Base-by-base conservation (phyloP, 2,888 invertebrate species). In the Epistrophella euchroma region DNA sequence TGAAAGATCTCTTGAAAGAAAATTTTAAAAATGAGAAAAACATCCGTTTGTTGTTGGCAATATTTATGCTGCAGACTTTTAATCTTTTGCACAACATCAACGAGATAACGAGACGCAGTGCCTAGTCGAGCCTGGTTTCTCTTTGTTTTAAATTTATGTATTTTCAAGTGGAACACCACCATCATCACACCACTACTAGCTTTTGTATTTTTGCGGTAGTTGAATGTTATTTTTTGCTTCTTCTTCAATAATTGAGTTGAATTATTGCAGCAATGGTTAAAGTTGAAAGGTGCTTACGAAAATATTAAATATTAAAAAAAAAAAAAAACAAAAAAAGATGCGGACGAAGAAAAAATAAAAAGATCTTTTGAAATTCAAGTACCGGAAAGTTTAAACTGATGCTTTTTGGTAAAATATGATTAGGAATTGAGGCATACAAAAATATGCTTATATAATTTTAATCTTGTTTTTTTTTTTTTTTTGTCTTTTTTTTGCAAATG, bases 231-330 rank as follows among this genome's bases (percentile, higher is more conserved):
- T 68, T 37, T 37, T 37, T 40, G 5, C 37, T 64, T 71, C 58
- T 60, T 56, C 32, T 66, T 82, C 58, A 82, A 82, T 76, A 82
- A 76, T 82, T 76, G 64, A 82, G 71, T 76, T 76, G 71, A 76
- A 76, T 75, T 71, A 75, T 52, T 50, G 75, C 68, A 68, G 68
- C 52, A 52, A 68, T 52, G 37, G 37, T 52, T 37, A 37, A 40
- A 52, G 50, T 68, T 68, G 50, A 68, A 68, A 52, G 52, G 66
- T 47, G 50, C 68, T 52, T 22, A 37, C 37, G 22, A n/a, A 60
- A 60, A 60, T 17, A 35, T 15, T 19, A 47, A 15, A 10, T 15
- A 58, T 28, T n/a, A 11, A 60, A 40, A 40, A 43, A 19, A 15
- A 5, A 40, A 19, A 0, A 19, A 58, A 40, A 25, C 2, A 62